Evolutionary conservation across 23 tunicate species (phyloP), one percentile per base, ranked within the genome.

Genomic region (Phallusia fumigata): DNA sequence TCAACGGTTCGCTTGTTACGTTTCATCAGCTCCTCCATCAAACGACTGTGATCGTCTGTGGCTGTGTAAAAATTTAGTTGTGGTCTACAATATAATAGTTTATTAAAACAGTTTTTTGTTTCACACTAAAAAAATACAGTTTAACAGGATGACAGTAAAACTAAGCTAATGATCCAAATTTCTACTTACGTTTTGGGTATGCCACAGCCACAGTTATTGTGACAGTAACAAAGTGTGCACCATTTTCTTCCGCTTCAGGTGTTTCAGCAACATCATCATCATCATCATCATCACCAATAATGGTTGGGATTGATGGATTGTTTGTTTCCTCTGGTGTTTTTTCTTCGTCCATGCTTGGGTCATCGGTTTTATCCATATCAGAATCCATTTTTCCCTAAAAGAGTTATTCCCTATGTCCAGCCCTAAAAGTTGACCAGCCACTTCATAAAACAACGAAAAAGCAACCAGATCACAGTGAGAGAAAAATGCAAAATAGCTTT

Each of bases 1-100:
- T 94, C 98, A n/a, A 94, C 50, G 8, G 98, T 94, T 65, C 65
- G 76, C 49, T 94, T 94, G 82, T 87, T 87, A 26, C 86, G 78
- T 47, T 79, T 82, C 16, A 86, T 79, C 15, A 94, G 85, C 53
- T 94, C 98, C 53, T 94, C 98, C 80, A 94, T 31, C 18, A 94
- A 30, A 30, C 80, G 80, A 49, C 86, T 77, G 65, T 94, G 85
- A 24, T 89, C 98, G 31, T 86, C 94, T 32, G 84, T 45, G 0
- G 91, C 98, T 93, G 84, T n/a, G 72, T 24, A 19, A 21, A 36
- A 35, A 74, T 0, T 74, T 11, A 28, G 3, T 6, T 51, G 15
- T 51, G 18, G 18, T 18, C 18, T 13, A 51, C 58, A 51, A 51
- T 13, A 51, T 18, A 51, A 51, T 18, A 51, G 15, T 51, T 51